phyloP scores from a whole-genome alignment of 2,888 invertebrate species.

The Dioctria rufipes region DNA sequence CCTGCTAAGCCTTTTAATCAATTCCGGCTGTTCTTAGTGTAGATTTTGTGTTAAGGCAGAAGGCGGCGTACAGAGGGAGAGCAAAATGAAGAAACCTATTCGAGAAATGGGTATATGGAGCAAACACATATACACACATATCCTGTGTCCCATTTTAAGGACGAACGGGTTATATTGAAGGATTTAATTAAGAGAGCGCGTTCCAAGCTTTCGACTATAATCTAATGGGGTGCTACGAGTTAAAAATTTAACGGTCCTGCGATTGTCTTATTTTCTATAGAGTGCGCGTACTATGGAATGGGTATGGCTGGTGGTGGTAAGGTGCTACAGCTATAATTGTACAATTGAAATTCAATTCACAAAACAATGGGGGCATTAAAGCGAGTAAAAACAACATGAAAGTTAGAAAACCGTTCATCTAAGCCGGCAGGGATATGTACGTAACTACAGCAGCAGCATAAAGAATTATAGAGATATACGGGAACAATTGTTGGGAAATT shows the following conservation, averaged over 20 bases:
- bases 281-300: not conserved
- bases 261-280: constrained; percentile 4
- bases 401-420: constrained; percentile 14
- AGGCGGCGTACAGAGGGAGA: too few relatives aligned
- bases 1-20: constrained; percentile 37
- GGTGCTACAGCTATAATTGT: constrained; percentile 22
- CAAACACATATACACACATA: not conserved
- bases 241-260: constrained; percentile 9
- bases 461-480: too few relatives aligned
- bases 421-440: not conserved
- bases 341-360: constrained; percentile 49
- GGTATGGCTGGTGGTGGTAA: not conserved
- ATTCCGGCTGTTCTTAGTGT: not conserved
- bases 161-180: not conserved
- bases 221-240: not conserved
- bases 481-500: not conserved
- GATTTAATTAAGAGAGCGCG: constrained; percentile 20
- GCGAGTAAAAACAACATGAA: constrained; percentile 30
- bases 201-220: not conserved
- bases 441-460: too few relatives aligned
- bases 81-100: too few relatives aligned
- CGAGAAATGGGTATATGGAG: not conserved
- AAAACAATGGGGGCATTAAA: constrained; percentile 36
- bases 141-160: not conserved
- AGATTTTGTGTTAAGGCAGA: not conserved